Conservation (phyloP, 2,888 invertebrate species). For the Brachynemurus nebulosus region DNA sequence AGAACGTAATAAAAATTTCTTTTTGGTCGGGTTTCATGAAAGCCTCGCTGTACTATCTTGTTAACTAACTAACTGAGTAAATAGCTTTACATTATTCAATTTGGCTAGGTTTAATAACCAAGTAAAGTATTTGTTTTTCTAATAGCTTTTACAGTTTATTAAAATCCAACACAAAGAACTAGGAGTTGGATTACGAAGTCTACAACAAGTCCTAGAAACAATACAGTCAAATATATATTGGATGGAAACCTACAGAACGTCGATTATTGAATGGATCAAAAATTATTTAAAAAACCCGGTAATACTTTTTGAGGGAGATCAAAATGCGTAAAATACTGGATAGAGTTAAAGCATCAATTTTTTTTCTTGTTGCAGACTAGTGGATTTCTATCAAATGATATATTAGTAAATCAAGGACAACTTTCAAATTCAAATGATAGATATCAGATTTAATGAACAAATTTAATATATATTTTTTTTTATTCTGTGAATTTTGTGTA, state of each 20-base stretch:
- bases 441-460: not conserved
- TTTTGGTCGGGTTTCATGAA: too few species aligned
- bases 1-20: too few species aligned
- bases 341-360: not conserved
- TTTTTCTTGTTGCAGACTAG: not conserved
- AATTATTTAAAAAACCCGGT: conserved; percentile 2
- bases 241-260: conserved; percentile 61
- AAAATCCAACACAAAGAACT: conserved; percentile 47
- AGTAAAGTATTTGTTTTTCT: too few species aligned
- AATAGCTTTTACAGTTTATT: conserved; percentile 57
- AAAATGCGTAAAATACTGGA: not conserved
- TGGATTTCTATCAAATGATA: not conserved
- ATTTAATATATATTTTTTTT: not conserved
- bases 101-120: too few species aligned
- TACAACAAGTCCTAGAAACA: conserved; percentile 68
- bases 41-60: too few species aligned
- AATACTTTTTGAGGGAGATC: too few species aligned
- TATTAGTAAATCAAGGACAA: not conserved
- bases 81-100: too few species aligned
- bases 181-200: conserved; percentile 49
- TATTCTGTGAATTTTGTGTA: not conserved
- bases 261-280: conserved; percentile 54
- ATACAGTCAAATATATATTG: conserved; percentile 71
- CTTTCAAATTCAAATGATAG: not conserved
- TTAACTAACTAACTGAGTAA: too few species aligned